phyloP scores from a whole-genome alignment of 2,113 vertebrate genomes.

The Antechinus stuartii region DNA sequence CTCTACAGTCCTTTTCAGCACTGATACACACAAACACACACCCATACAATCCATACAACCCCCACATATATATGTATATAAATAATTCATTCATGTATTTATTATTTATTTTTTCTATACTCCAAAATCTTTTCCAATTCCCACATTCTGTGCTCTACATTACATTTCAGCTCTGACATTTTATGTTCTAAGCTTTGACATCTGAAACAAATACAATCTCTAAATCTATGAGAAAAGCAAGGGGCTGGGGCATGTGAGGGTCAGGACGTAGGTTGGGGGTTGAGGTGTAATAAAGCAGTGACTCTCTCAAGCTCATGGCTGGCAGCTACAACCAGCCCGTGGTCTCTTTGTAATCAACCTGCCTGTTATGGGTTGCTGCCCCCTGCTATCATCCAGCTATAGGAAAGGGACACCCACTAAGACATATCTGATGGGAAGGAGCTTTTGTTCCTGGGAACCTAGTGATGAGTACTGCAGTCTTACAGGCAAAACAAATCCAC shows the following conservation, averaged over 20 bases:
- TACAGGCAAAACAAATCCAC: not conserved
- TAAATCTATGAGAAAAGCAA: not conserved
- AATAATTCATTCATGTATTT: not conserved
- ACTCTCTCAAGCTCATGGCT: not conserved
- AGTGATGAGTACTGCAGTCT: not conserved
- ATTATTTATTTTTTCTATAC: not conserved
- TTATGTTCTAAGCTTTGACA: not conserved
- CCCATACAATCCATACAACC: not conserved
- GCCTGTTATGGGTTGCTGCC: not conserved
- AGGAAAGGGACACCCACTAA: constrained; percentile 1
- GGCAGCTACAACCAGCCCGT: not conserved
- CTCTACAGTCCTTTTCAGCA: not conserved
- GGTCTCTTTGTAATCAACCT: not conserved
- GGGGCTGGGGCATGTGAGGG: not conserved
- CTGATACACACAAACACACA: no score
- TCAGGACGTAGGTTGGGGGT: not conserved
- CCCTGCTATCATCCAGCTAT: not conserved
- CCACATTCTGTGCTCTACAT: not conserved
- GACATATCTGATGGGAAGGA: not conserved
- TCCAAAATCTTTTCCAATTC: not conserved
- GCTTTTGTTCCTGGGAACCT: not conserved
- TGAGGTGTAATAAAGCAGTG: not conserved
- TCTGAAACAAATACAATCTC: not conserved
- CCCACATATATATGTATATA: not conserved
- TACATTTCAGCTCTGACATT: not conserved